Base-by-base conservation (phyloP, 2,797 vertebrate genomes). In the Dendrocincla tyrannina region DNA sequence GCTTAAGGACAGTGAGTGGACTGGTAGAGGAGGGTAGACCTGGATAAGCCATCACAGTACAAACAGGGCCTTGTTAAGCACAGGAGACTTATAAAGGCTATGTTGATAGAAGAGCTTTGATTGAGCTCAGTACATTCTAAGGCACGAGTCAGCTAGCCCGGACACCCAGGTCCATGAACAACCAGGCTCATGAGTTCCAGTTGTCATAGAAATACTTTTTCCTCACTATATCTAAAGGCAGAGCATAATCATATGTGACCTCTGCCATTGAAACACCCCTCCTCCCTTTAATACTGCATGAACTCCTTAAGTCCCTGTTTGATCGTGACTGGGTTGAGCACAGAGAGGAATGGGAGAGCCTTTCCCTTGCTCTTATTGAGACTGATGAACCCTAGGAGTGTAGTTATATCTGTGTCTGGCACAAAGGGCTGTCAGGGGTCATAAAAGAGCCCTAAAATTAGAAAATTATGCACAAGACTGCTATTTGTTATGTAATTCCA, bases 371-470 rank as follows among this genome's bases (percentile, higher is more conserved):
- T n/a, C 24, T 64, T 75, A 69, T 27, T 22, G 62, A 66, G 52
- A 19, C 32, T 74, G 44, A 58, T 3, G 13, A 39, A 83, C 22
- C 10, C 56, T 53, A 50, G 46, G n/a, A 77, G 46, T 23, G 7
- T 88, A 64, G 52, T 77, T 88, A 25, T 25, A 39, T 64, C 46
- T 60, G 22, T 88, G 60, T 30, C 46, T 92, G 89, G 49, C 72
- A 92, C 68, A 41, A 74, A 92, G 85, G 52, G 52, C 64, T 72
- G n/a, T 77, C 84, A 82, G 44, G 46, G 53, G 84, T 53, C 49
- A 44, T 56, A 32, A 80, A 80, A 63, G 35, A 89, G 27, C 28
- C 69, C 93, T 92, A 84, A 92, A 93, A 84, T 92, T 85, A 92
- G 66, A 75, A 58, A 86, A 83, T 53, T 97, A 62, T 78, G 72